Base-by-base conservation (phyloP, 2,797 vertebrate genomes). In the Enteromius trimaculatus region DNA sequence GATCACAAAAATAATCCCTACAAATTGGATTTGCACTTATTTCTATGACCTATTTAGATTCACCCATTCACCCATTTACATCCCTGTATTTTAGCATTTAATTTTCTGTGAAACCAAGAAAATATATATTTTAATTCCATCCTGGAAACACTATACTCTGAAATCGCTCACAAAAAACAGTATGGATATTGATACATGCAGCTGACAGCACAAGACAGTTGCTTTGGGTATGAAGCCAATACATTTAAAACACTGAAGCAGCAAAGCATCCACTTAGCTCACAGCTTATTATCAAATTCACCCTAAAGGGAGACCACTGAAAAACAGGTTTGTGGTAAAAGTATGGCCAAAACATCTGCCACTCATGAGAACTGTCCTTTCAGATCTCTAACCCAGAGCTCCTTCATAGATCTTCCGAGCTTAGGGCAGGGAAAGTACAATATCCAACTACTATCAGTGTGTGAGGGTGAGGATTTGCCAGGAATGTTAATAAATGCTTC, bases 331-430 rank as follows among this genome's bases (percentile, higher is more conserved):
- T 42, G 66, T 79, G 77, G 64, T 71, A 62, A 85, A 81, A 89
- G 85, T 84, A 82, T 51, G 85, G 78, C 79, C 81, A 79, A 89
- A 92, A 91, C 92, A 93, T 91, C 91, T 93, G 92, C 23, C 31
- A 87, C 84, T 83, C 80, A 70, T 49, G 51, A 69, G 37, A 69
- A 58, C 34, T 11, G 53, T 76, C 62, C 71, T 88, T 60, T 85
- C 10, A 65, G 26, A 91, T 83, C 77, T 64, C 62, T 85, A 86
- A 82, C 42, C 74, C 64, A 58, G 72, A 89, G 82, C 53, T 65
- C 47, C 1, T 29, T 39, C 3, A 58, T 26, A 60, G 72, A 19
- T 72, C 70, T 79, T 49, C 37, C 66, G 71, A 55, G 65, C 79
- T 88, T 75, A 86, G 8, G 47, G 81, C 86, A 77, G 66, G 47